A percentile compares a stretch with the other conserved stretches of the same genome.
These are phyloP conservation scores for Tauraco erythrolophus DNA, from an alignment of 2,113 vertebrate species.

Conservation along the genomic window DNA sequence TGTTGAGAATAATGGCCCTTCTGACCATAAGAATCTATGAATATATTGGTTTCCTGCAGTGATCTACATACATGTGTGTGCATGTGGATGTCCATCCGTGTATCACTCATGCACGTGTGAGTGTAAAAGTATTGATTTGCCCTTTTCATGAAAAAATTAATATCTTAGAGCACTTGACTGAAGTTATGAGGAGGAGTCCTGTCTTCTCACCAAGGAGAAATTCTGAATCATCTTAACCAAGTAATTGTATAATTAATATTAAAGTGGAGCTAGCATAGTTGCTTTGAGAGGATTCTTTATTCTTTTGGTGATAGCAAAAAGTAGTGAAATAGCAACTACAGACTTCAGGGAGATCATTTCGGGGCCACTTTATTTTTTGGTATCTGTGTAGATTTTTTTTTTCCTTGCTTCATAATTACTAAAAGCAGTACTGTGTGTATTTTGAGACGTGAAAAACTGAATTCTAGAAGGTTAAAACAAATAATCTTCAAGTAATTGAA, in stretches of 20 bases:
- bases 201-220: neutral
- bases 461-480: neutral
- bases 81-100: fast-evolving
- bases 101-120: neutral
- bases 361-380: neutral
- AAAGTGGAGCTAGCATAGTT: neutral
- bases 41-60: neutral
- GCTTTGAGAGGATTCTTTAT: neutral
- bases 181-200: neutral
- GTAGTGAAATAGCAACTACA: neutral
- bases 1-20: neutral
- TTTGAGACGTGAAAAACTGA: neutral
- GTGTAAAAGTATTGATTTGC: neutral
- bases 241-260: neutral
- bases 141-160: neutral
- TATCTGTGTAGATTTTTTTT: neutral
- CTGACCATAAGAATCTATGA: neutral
- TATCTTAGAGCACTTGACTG: neutral
- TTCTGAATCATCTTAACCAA: neutral
- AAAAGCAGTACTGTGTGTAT: neutral
- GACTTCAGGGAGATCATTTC: neutral
- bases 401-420: neutral
- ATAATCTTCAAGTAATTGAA: neutral
- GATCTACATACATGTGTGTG: neutral
- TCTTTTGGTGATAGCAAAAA: neutral